Percentiles rank a stretch among this genome's conserved stretches.
These are phyloP conservation scores for Coptodon bakossiorum DNA, from an alignment of 2,113 vertebrate genomes.

Conservation along the genomic window DNA sequence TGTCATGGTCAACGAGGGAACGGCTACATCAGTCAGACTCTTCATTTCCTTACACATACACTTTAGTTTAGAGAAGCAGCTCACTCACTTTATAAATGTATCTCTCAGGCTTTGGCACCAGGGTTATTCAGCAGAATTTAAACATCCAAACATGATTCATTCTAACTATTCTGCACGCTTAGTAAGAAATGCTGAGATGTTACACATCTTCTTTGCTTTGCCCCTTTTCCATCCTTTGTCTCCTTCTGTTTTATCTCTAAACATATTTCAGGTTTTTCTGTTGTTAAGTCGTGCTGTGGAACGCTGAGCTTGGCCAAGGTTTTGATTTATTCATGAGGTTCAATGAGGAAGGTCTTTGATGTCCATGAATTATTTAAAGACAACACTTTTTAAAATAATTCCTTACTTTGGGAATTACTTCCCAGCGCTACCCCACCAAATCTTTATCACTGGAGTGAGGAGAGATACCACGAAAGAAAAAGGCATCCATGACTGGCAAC, in stretches of 20 bases:
- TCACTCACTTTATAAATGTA: background rate
- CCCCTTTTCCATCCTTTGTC: background rate
- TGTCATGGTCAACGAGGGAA: conserved; percentile 52
- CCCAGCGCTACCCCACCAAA: background rate
- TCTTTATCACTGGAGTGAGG: background rate
- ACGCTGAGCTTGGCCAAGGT: conserved; percentile 42
- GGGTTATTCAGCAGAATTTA: background rate
- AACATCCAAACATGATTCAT: background rate
- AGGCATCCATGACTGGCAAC: background rate
- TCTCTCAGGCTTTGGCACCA: background rate
- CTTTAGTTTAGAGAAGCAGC: background rate
- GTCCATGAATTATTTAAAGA: conserved; percentile 63
- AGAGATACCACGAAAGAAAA: background rate
- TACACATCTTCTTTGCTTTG: conserved; percentile 1
- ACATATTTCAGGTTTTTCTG: conserved; percentile 22
- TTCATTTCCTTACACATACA: background rate
- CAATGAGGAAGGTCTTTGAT: conserved; percentile 64
- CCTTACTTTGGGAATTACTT: conserved; percentile 41
- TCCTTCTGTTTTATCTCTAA: conserved; percentile 11
- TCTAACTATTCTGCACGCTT: background rate
- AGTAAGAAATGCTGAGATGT: background rate
- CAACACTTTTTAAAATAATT: conserved; percentile 45
- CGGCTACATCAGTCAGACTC: conserved; percentile 30
- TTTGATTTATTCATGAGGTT: conserved; percentile 68
- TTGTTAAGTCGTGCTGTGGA: conserved; percentile 31